Evolutionary conservation across 37 sponge, comb jelly and placozoan species (phyloP), one percentile per base, ranked within the genome.

Genomic region (Agelas oroides): DNA sequence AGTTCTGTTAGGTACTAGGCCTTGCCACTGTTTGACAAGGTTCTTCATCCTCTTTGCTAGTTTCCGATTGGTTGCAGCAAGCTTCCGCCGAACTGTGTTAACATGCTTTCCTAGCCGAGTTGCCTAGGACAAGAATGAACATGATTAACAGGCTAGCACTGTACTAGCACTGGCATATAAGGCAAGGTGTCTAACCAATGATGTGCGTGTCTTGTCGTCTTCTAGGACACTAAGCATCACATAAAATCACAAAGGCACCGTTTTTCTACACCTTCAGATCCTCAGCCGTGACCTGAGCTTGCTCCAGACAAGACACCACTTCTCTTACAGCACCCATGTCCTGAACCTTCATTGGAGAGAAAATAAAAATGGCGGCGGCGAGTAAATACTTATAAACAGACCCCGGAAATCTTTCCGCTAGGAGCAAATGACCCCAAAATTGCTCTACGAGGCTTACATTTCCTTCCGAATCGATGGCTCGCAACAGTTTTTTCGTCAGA

Each of bases 1-100:
- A 35, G 61, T 73, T 14, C 38, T 0, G 19, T 37, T 72, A 8
- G 81, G 83, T 14, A 83, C 41, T 1, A 92, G 68, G 5, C 65
- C 81, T 75, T 89, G 92, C 96, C 96, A 95, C 66, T 65, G 65
- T 35, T 89, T 89, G 12, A 95, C 75, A 18, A 95, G 85, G 20
- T 83, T 83, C 81, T 90, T 95, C 53, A 92, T 36, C 36, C 91
- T 77, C 75, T 86, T 81, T 1, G 91, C 87, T 5, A 95, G 78
- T 5, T 35, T 33, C 35, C 73, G 84, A 41, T 83, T 57, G 15
- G 20, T 24, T 18, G 86, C 90, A 8, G 53, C 52, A 13, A 87
- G 57, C 54, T 86, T 71, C 27, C 78, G 73, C 19, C 96, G 66
- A 14, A 90, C 68, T 20, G 72, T 41, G 46, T 95, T 93, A 21